A percentile compares a stretch with the other conserved stretches of the same genome.
Conservation (phyloP, 2,113 vertebrate genomes). For the Excalfactoria chinensis region DNA sequence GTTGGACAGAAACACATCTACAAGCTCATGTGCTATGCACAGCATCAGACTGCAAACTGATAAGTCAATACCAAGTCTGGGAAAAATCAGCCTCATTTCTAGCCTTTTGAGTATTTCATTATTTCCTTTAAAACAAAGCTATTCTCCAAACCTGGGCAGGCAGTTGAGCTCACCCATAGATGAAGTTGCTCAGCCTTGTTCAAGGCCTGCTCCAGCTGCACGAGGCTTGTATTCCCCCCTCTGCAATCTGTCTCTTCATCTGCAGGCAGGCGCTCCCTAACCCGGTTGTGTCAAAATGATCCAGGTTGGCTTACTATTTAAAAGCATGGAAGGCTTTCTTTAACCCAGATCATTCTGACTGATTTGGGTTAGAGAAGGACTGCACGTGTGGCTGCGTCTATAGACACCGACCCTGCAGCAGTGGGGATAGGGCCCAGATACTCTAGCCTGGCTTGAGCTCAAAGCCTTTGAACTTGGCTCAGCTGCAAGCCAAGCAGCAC, state of each 20-base stretch:
- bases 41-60: background rate
- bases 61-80: background rate
- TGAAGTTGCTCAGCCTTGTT: background rate
- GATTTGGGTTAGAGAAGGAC: conserved; percentile 58
- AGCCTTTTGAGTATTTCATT: background rate
- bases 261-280: background rate
- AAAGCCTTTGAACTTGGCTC: conserved; percentile 6
- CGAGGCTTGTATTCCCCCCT: background rate
- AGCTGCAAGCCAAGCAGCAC: conserved; percentile 26
- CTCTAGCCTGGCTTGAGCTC: background rate
- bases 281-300: conserved; percentile 67
- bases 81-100: background rate
- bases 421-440: background rate
- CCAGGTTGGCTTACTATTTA: conserved; percentile 70
- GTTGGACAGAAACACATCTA: background rate
- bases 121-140: background rate
- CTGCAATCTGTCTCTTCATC: background rate
- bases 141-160: background rate
- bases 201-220: background rate
- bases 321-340: conserved; percentile 45
- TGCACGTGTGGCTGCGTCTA: background rate
- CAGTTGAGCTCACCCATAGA: background rate
- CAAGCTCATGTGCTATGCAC: background rate
- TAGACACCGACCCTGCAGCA: background rate
- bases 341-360: conserved; percentile 60